Percentiles rank a stretch among this genome's conserved stretches.
Conservation (phyloP, 2,888 invertebrate genomes). For the Apamea sordens region DNA sequence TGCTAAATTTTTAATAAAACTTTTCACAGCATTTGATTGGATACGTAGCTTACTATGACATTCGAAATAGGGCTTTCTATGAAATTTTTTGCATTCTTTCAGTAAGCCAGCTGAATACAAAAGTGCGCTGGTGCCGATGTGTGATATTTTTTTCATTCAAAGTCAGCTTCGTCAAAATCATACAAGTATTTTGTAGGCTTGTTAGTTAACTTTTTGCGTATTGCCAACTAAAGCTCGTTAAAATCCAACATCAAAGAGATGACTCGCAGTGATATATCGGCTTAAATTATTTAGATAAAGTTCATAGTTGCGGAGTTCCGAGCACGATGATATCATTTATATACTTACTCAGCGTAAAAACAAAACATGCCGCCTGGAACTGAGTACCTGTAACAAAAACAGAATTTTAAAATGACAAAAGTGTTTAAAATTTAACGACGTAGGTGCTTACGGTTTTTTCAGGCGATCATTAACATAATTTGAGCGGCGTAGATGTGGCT, state of each 20-base stretch:
- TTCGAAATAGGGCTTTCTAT: slow-evolving; percentile 43
- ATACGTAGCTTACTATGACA: slow-evolving; percentile 42
- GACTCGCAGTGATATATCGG: slow-evolving; percentile 69
- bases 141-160: slow-evolving; percentile 71
- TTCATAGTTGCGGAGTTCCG: slow-evolving; percentile 68
- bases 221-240: slow-evolving; percentile 70
- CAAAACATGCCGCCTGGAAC: slow-evolving; percentile 60
- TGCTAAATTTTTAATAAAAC: slow-evolving; percentile 27
- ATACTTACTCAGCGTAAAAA: slow-evolving; percentile 56
- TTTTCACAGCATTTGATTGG: slow-evolving; percentile 41
- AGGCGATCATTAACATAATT: slow-evolving; percentile 80
- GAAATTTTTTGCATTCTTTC: slow-evolving; percentile 37
- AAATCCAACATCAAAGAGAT: slow-evolving; percentile 75
- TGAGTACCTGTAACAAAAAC: slow-evolving; percentile 83
- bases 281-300: slow-evolving; percentile 75
- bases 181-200: slow-evolving; percentile 69
- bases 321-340: slow-evolving; percentile 67
- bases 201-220: slow-evolving; percentile 78
- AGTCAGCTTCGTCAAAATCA: slow-evolving; percentile 78
- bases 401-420: slow-evolving; percentile 69
- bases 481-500: slow-evolving; percentile 74
- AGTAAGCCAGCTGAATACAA: slow-evolving; percentile 47
- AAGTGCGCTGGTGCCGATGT: slow-evolving; percentile 49
- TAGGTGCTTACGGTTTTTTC: slow-evolving; percentile 76
- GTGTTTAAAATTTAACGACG: slow-evolving; percentile 79